Percentiles rank a stretch among this genome's conserved stretches.
Conservation (phyloP, 2,888 invertebrate species). For the Andrena dorsata region DNA sequence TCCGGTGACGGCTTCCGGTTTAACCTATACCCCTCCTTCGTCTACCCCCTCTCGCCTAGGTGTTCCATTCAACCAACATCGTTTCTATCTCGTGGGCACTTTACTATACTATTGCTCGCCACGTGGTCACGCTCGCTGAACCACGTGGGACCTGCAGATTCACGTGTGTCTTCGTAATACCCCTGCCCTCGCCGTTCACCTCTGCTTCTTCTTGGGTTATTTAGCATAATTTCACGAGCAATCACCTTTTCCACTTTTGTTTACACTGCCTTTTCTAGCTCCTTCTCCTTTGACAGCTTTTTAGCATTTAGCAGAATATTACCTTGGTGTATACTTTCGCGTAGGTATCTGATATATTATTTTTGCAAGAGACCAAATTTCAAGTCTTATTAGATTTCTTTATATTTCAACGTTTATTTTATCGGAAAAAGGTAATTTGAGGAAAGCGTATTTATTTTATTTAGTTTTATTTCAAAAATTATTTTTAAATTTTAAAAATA, state of each 20-base stretch:
- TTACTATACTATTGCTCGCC: slow-evolving; percentile 78
- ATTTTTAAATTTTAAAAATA: no score
- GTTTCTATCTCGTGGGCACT: slow-evolving; percentile 65
- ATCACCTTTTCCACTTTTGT: slow-evolving; percentile 16
- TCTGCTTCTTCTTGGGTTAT: slow-evolving; percentile 22
- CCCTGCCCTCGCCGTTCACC: slow-evolving; percentile 29
- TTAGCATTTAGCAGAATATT: neutral
- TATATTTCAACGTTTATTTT: no score
- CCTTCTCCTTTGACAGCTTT: neutral
- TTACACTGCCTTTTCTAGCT: neutral
- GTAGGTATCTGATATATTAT: no score
- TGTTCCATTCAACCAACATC: slow-evolving; percentile 73
- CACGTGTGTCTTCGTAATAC: slow-evolving; percentile 73
- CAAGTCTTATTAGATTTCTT: no score
- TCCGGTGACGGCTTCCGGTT: slow-evolving; percentile 83
- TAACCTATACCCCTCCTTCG: slow-evolving; percentile 57
- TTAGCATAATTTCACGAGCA: slow-evolving; percentile 49
- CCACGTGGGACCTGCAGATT: slow-evolving; percentile 80
- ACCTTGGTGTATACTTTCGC: no score
- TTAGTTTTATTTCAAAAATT: no score
- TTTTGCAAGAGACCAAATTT: no score
- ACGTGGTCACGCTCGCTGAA: slow-evolving; percentile 83
- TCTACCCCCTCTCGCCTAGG: slow-evolving; percentile 27
- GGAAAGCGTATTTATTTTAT: no score
- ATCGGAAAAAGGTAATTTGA: no score